Evolutionary conservation across 2,888 invertebrate species (phyloP).

Genomic region (Eupithecia tripunctaria): DNA sequence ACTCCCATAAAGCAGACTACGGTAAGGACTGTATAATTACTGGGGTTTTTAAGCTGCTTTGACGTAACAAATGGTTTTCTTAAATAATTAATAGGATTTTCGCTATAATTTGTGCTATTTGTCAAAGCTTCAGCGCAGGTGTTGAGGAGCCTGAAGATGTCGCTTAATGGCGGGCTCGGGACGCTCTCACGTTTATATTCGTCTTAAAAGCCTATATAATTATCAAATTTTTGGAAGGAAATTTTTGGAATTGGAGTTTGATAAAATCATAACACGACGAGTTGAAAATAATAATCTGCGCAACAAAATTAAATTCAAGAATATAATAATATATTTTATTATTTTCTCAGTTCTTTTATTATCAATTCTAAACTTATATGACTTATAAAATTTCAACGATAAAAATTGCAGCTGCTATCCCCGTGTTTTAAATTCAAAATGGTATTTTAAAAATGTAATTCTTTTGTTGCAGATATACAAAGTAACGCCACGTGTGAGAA

Average conservation of each 20-base stretch:
- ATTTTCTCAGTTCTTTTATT: background rate
- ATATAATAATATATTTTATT: background rate
- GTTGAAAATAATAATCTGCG: background rate
- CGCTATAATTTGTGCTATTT: slow-evolving; percentile 30
- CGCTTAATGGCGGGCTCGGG: background rate
- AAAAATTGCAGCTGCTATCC: slow-evolving; percentile 17
- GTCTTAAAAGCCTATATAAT: background rate
- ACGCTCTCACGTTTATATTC: background rate
- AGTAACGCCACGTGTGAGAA: background rate
- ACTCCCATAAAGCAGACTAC: slow-evolving; percentile 41
- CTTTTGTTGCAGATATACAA: slow-evolving; percentile 31
- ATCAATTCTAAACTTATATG: background rate
- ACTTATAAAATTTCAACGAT: background rate
- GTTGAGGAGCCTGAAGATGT: slow-evolving; percentile 19
- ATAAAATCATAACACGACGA: background rate
- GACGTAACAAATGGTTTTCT: slow-evolving; percentile 28
- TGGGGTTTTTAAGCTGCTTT: slow-evolving; percentile 37
- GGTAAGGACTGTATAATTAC: slow-evolving; percentile 48
- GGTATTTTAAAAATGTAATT: slow-evolving; percentile 16
- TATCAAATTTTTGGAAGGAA: background rate
- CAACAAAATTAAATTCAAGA: background rate
- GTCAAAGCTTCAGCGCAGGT: slow-evolving; percentile 31
- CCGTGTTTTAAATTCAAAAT: slow-evolving; percentile 12
- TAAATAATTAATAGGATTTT: slow-evolving; percentile 31
- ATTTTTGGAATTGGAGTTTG: background rate